Percentiles rank a stretch among this genome's conserved stretches.
phyloP scores from a whole-genome alignment of 2,113 vertebrate genomes.

The Azemiops feae region DNA sequence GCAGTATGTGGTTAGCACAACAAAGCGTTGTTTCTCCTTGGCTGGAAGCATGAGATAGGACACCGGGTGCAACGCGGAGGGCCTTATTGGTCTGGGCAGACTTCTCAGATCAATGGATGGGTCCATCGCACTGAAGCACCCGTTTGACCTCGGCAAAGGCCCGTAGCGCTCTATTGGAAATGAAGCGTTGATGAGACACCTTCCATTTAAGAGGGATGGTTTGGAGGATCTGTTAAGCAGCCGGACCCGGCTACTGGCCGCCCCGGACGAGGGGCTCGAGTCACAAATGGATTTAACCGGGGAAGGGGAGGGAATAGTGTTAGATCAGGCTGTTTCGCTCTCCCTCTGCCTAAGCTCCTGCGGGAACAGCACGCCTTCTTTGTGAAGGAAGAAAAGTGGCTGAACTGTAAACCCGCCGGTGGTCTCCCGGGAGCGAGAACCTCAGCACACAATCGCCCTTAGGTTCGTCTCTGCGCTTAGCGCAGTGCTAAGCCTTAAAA shows the following conservation, averaged over 20 bases:
- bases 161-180: neutral
- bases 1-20: neutral
- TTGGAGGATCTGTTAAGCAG: neutral
- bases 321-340: neutral
- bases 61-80: slow-evolving; percentile 10
- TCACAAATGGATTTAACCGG: neutral
- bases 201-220: neutral
- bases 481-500: slow-evolving; percentile 17
- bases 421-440: slow-evolving; percentile 1
- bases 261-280: neutral
- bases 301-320: neutral
- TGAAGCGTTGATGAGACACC: neutral
- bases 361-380: neutral
- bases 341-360: neutral
- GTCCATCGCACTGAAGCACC: no score
- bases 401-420: neutral
- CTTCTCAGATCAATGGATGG: neutral
- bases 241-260: neutral
- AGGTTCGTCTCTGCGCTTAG: neutral
- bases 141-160: neutral
- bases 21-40: slow-evolving; percentile 36
- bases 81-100: neutral
- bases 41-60: slow-evolving; percentile 27
- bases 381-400: neutral
- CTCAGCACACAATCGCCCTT: neutral